Evolutionary conservation across 2,888 invertebrate species (phyloP), one percentile per base, ranked within the genome.

Genomic region (Oxyteleia sp.): DNA sequence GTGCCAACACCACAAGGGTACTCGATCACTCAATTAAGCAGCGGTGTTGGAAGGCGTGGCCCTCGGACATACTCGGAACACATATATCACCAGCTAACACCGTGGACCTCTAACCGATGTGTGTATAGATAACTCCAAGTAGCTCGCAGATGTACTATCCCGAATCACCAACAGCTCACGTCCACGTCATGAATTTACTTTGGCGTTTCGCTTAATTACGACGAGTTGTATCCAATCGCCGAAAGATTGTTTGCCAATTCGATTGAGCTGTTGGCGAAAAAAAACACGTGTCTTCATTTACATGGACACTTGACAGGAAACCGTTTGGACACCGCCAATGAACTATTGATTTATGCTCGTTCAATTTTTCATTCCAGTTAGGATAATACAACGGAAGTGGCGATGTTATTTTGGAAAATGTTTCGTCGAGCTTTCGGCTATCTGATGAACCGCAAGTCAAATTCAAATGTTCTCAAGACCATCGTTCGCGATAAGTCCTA

Each of bases 11-110:
- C 88, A 88, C 90, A 87, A 90, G 89, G 91, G 89, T 82, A 84
- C 87, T 87, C 87, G 84, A 87, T 87, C 87, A 87, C 87, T 87
- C 87, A 87, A 87, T 87, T 87, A 86, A 92, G 89, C 87, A 88
- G 88, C 87, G 88, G 90, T 91, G 92, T 91, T 90, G 89, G 92
- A 91, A 85, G 87, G 87, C 87, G 87, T 87, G 86, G 85, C 80
- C 63, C 66, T 88, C 86, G 88, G 88, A 90, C 89, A 85, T 87
- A 89, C 87, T 87, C 87, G 57, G 78, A 85, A 88, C 88, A 86
- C 89, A 90, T 91, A 90, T 89, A 91, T 90, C 90, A 89, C 88
- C 57, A 63, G 78, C 74, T 82, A 89, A 90, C 89, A 88, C 85
- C 84, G 83, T 51, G 80, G 69, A 80, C 85, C 85, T 66, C 55